Evolutionary conservation across 2,888 invertebrate genomes (phyloP), one percentile per base, ranked within the genome.

Genomic region (Euphydryas editha): DNA sequence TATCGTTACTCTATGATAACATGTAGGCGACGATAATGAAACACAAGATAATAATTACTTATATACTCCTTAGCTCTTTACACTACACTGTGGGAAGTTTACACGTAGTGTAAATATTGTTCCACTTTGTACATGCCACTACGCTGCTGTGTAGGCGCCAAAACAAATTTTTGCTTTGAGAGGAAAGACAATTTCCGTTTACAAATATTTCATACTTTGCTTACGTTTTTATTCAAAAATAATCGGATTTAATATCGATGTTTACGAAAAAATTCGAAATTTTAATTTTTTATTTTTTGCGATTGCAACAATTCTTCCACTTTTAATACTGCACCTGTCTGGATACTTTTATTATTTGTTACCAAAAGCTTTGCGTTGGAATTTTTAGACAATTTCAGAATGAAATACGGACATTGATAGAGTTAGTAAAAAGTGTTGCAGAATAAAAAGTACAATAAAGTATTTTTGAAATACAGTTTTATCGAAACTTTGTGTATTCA

Each of bases 31-130:
- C 17, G 64, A 59, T 57, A 64, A 67, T 67, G 36, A 49, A 39
- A 42, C 21, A 36, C 56, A 64, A 61, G 56, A 51, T 64, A 37
- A 61, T 60, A 37, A 61, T 60, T 58, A 59, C 57, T 56, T 57
- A 57, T 63, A 54, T 36, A 54, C 36, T 54, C 10, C 30, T 54
- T 54, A 36, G 36, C 36, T 54, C 37, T 56, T 51, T 39, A 57
- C 58, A 59, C 51, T 54, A 42, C 10, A 51, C 42, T 62, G 65
- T 62, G 68, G 65, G 65, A 60, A 68, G 37, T 62, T 62, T 62
- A 47, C 55, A n/a, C 59, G 56, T 56, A 47, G 36, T 47, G 62
- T 65, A 65, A 68, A 62, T 62, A 65, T 65, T 56, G 56, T 65
- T 49, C 39, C 55, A 21, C n/a, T 51, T 51, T 24, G 15, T 24